Conservation (phyloP, 2,113 vertebrate genomes). For the Cercocebus atys region DNA sequence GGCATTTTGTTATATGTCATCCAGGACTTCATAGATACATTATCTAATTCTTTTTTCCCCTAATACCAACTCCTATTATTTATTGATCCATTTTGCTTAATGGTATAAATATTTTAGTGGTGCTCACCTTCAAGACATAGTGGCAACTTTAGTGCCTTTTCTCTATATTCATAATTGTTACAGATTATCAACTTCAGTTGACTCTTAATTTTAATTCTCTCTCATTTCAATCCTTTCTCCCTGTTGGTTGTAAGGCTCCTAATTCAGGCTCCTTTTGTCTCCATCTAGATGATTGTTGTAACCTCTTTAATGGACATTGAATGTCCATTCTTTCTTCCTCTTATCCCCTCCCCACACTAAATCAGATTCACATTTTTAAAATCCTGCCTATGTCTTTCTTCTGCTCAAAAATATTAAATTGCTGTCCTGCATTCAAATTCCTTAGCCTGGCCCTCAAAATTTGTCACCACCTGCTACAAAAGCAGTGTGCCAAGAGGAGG, state of each 20-base stretch:
- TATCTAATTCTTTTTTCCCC: background rate
- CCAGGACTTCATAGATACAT: background rate
- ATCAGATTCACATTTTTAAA: background rate
- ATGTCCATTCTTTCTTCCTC: background rate
- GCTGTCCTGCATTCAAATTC: background rate
- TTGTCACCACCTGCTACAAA: background rate
- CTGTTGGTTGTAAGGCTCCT: background rate
- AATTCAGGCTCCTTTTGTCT: background rate
- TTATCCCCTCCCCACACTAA: background rate
- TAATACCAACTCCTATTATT: background rate
- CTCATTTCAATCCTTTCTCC: background rate
- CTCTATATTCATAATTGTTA: background rate
- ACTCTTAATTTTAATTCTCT: background rate
- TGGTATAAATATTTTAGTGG: background rate
- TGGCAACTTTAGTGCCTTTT: background rate
- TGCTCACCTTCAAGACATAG: background rate
- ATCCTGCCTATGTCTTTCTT: background rate
- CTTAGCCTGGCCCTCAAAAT: background rate
- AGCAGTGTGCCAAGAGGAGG: background rate
- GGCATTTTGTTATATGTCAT: background rate
- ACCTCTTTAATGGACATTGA: background rate
- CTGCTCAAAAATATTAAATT: background rate
- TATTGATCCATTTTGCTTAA: background rate
- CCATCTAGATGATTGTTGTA: background rate
- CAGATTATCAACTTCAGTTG: background rate